Percentiles rank a stretch among this genome's conserved stretches.
phyloP scores from a whole-genome alignment of 2,113 vertebrate genomes.

The Rhinolophus sinicus region DNA sequence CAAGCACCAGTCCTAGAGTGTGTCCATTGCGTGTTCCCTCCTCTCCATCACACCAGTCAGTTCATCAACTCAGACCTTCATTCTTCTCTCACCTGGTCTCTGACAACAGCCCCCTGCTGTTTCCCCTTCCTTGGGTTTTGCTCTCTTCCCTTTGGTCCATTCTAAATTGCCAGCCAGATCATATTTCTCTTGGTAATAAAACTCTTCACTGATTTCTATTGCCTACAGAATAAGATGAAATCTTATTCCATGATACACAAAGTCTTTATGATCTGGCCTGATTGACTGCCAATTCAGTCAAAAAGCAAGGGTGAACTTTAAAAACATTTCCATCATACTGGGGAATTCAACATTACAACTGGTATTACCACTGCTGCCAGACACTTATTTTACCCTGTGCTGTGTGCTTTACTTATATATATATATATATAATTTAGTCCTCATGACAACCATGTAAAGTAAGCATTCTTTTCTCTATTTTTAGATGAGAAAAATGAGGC shows the following conservation, averaged over 20 bases:
- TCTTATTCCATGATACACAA: conserved; percentile 31
- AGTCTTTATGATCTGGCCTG: conserved; percentile 17
- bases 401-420: background rate
- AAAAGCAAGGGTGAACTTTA: background rate
- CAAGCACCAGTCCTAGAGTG: background rate
- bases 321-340: background rate
- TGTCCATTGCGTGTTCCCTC: background rate
- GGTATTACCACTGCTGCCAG: background rate
- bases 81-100: background rate
- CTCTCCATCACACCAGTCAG: background rate
- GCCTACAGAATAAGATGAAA: background rate
- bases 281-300: conserved; percentile 13
- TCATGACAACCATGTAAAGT: background rate
- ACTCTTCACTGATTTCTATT: conserved; percentile 47
- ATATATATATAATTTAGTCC: background rate
- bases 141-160: background rate
- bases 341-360: background rate
- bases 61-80: background rate
- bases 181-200: background rate
- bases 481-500: background rate
- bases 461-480: background rate
- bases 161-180: conserved; percentile 44
- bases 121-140: background rate
- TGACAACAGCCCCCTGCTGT: background rate
- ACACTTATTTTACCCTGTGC: background rate